These are phyloP conservation scores for Tenthredo scrophulariae DNA, from an alignment of 2,888 invertebrate species.

Conservation along the genomic window DNA sequence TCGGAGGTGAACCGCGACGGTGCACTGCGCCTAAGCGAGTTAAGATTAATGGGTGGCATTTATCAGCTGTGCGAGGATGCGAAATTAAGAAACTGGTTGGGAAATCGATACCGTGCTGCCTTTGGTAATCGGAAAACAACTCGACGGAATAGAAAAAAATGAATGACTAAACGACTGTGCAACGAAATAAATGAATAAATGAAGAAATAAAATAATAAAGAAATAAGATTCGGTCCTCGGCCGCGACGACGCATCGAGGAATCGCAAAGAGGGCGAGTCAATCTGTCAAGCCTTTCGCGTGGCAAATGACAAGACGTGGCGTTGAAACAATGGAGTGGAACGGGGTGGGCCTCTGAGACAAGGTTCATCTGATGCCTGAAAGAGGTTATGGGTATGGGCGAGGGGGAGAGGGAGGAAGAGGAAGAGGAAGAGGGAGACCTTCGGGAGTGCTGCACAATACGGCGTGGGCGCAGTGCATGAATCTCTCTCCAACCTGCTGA, in stretches of 20 bases:
- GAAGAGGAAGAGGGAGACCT: constrained; percentile 49
- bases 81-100: constrained; percentile 44
- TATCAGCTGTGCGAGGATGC: constrained; percentile 51
- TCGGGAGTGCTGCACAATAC: constrained; percentile 61
- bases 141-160: neutral
- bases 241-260: neutral
- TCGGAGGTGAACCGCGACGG: constrained; percentile 21
- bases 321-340: constrained; percentile 63
- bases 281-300: constrained; percentile 58
- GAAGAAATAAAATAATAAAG: neutral
- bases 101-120: constrained; percentile 22
- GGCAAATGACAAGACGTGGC: constrained; percentile 63
- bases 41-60: constrained; percentile 58
- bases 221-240: constrained; percentile 48
- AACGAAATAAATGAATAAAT: neutral
- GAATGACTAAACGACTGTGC: neutral
- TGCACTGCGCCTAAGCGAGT: constrained; percentile 52
- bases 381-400: constrained; percentile 9
- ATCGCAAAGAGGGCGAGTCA: constrained; percentile 56
- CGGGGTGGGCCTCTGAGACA: constrained; percentile 37
- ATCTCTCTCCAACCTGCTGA: constrained; percentile 66
- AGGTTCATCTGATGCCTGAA: constrained; percentile 27
- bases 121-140: constrained; percentile 6
- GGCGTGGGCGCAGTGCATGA: constrained; percentile 68
- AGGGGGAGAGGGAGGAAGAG: constrained; percentile 1